Base-by-base conservation (phyloP, 2,797 vertebrate genomes). In the Tamandua tetradactyla region DNA sequence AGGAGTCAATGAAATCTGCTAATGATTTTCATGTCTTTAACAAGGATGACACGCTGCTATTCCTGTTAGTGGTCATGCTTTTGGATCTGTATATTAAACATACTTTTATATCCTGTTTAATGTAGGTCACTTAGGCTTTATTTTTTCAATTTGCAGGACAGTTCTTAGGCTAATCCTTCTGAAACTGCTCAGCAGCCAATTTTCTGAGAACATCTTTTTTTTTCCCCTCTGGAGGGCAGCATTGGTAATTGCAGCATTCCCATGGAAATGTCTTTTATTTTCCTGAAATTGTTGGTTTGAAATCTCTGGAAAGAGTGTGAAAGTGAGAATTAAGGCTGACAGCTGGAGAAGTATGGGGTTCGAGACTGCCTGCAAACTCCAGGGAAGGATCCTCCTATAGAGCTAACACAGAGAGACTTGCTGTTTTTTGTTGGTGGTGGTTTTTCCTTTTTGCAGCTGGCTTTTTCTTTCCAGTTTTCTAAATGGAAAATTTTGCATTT, bases 21-120 rank as follows among this genome's bases (percentile, higher is more conserved):
- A 87, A 91, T 80, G 37, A 75, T 62, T 95, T 94, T 71, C 52
- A 91, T 89, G 32, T 85, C 82, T 97, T 87, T 95, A 85, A 79
- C 22, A 88, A 96, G 55, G 55, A 87, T 74, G 42, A 75, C 84
- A 86, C 76, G 59, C n/a, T 74, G 93, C 44, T 88, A 76, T 92
- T 94, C 95, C 91, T 66, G 69, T 86, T 89, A 94, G 40, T 75
- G 40, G 88, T 80, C 69, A 83, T 89, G 64, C 84, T 89, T 91
- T 94, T 52, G 30, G n/a, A 85, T 95, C 95, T 95, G n/a, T 82
- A 87, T 86, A 61, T 91, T 95, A 91, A 89, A 92, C 32, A 57
- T 52, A 81, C 55, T 92, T 91, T 95, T 78, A 90, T 82, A 80
- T 55, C n/a, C 37, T 30, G 83, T 91, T 94, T 74, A 27, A 57